Evolutionary conservation across 1,140 invertebrate genomes (phyloP).

Genomic region (Phocides pigmalion): DNA sequence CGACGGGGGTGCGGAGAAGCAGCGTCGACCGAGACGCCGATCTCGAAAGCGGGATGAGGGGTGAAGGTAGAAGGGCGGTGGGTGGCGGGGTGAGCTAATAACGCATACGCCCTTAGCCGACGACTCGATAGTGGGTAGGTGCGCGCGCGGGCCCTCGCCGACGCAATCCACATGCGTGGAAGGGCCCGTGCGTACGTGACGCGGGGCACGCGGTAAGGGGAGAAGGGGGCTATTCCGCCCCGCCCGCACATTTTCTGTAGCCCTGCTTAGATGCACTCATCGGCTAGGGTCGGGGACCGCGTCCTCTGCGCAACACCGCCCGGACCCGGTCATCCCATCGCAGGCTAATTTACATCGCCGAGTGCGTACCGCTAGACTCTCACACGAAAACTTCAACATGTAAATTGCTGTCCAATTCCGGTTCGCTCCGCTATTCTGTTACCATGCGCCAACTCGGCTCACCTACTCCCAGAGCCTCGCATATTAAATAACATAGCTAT

Average conservation of each 20-base stretch:
- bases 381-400: slow-evolving; percentile 38
- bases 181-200: slow-evolving; percentile 74
- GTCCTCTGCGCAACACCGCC: slow-evolving; percentile 37
- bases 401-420: slow-evolving; percentile 55
- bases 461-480: slow-evolving; percentile 46
- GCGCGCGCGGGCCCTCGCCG: slow-evolving; percentile 67
- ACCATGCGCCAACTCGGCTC: slow-evolving; percentile 42
- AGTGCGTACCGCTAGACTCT: slow-evolving; percentile 39
- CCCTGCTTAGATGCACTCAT: slow-evolving; percentile 62
- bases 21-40: slow-evolving; percentile 40
- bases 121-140: slow-evolving; percentile 64
- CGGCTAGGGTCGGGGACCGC: slow-evolving; percentile 50
- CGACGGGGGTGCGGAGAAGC: neutral
- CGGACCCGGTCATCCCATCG: slow-evolving; percentile 34
- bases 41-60: slow-evolving; percentile 52
- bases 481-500: slow-evolving; percentile 48
- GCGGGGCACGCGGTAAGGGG: slow-evolving; percentile 50
- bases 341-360: slow-evolving; percentile 51
- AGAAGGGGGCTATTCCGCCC: slow-evolving; percentile 46
- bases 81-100: slow-evolving; percentile 62
- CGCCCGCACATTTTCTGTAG: slow-evolving; percentile 58
- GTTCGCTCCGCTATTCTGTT: slow-evolving; percentile 65
- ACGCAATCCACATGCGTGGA: slow-evolving; percentile 56
- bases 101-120: slow-evolving; percentile 70
- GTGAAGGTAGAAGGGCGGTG: slow-evolving; percentile 46